Conservation (phyloP, 1,140 invertebrate species). For the Zaprionus davidi region DNA sequence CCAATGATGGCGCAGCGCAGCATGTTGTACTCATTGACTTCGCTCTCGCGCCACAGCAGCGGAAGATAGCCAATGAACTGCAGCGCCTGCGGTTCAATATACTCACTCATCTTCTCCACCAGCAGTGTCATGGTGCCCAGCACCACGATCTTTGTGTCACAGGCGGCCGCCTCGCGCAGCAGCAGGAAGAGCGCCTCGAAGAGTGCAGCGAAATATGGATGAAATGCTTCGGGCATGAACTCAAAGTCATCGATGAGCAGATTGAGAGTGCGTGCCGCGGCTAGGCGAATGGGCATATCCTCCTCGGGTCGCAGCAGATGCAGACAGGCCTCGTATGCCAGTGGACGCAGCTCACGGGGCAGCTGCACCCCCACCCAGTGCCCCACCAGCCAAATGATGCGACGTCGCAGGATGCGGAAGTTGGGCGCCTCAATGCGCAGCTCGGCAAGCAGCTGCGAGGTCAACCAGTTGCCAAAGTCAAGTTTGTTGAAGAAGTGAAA, state of each 20-base stretch:
- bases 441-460: constrained; percentile 92
- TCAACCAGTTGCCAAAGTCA: constrained; percentile 97
- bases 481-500: constrained; percentile 97
- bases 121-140: constrained; percentile 95
- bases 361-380: constrained; percentile 95
- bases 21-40: constrained; percentile 94
- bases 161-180: constrained; percentile 94
- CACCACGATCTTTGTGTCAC: constrained; percentile 97
- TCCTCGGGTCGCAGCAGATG: constrained; percentile 89
- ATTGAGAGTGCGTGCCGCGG: constrained; percentile 90
- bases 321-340: constrained; percentile 91
- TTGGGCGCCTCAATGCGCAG: constrained; percentile 92
- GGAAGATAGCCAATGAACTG: constrained; percentile 93
- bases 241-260: constrained; percentile 96
- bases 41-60: constrained; percentile 93
- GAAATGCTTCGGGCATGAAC: constrained; percentile 93
- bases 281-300: constrained; percentile 93
- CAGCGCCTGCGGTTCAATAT: constrained; percentile 88
- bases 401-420: constrained; percentile 93
- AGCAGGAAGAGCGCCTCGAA: constrained; percentile 93
- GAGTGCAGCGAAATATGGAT: constrained; percentile 90
- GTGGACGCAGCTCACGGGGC: constrained; percentile 90
- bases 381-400: constrained; percentile 94
- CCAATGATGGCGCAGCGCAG: constrained; percentile 95
- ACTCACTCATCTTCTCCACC: constrained; percentile 92